A percentile compares a stretch with the other conserved stretches of the same genome.
Evolutionary conservation across 2,113 vertebrate genomes (phyloP).

Genomic region (Channa maculata): DNA sequence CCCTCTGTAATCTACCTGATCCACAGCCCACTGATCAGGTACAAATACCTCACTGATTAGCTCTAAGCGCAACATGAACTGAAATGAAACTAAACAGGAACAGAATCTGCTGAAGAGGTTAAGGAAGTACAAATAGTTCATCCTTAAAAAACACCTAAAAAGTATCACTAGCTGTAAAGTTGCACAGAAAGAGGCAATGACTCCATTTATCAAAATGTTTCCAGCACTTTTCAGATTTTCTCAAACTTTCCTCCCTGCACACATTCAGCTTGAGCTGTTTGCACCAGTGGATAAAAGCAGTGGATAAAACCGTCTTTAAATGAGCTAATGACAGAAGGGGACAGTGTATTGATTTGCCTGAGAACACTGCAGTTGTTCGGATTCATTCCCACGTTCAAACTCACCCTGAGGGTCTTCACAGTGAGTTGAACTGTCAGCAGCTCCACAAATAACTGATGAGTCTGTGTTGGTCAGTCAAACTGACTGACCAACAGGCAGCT

Average conservation of each 20-base stretch:
- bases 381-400: conserved; percentile 45
- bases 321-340: conserved; percentile 9
- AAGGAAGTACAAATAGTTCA: too few species aligned
- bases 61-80: neutral
- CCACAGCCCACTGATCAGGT: conserved; percentile 16
- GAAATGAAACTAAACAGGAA: neutral
- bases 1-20: neutral
- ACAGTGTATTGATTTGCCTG: conserved; percentile 21
- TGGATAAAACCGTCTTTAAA: conserved; percentile 32
- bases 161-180: too few species aligned
- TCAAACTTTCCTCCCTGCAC: neutral
- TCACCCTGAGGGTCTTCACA: conserved; percentile 30
- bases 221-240: too few species aligned
- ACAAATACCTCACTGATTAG: neutral
- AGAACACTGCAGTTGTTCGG: conserved; percentile 27
- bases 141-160: neutral
- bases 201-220: too few species aligned
- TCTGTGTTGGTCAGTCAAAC: neutral
- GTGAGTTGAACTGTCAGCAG: neutral
- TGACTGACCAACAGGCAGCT: neutral
- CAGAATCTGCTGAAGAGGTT: neutral
- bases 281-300: conserved; percentile 4
- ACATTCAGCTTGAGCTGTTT: neutral
- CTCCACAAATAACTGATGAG: conserved; percentile 15
- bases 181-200: too few species aligned